Evolutionary conservation across 2,113 vertebrate genomes (phyloP).

Genomic region (Gallinago paraguaiae): DNA sequence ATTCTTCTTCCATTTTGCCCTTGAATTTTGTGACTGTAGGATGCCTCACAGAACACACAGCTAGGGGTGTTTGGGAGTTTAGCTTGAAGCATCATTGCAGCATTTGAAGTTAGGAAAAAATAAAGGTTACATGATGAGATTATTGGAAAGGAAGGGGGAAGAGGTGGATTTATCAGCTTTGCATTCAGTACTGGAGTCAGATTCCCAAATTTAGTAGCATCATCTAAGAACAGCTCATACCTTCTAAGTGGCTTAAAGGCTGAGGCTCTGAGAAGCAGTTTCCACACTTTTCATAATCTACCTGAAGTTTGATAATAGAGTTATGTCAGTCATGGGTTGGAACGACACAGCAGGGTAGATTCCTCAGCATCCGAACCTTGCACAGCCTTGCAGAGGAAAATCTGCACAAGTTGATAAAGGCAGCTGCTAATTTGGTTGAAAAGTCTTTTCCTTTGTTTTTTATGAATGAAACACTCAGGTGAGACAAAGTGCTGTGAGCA

Average conservation of each 20-base stretch:
- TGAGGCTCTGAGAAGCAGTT: neutral
- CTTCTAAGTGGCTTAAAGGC: neutral
- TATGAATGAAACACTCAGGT: neutral
- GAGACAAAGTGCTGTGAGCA: neutral
- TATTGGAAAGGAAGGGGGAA: neutral
- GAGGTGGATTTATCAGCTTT: neutral
- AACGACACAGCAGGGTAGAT: neutral
- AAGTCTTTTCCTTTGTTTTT: neutral
- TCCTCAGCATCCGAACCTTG: neutral
- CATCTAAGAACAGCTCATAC: neutral
- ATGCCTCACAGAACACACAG: neutral
- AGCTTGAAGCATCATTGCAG: neutral
- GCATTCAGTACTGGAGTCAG: neutral
- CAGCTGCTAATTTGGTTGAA: neutral
- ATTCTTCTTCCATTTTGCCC: neutral
- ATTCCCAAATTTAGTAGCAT: neutral
- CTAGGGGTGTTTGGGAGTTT: neutral
- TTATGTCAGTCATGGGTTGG: neutral
- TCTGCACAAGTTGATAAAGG: neutral
- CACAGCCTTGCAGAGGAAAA: neutral
- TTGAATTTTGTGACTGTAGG: neutral
- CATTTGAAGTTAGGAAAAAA: neutral
- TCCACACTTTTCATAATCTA: neutral
- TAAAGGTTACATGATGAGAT: neutral
- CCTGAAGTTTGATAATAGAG: neutral